These are phyloP conservation scores for Sebastes steindachneri DNA, from an alignment of 2,797 vertebrate species.

Conservation along the genomic window DNA sequence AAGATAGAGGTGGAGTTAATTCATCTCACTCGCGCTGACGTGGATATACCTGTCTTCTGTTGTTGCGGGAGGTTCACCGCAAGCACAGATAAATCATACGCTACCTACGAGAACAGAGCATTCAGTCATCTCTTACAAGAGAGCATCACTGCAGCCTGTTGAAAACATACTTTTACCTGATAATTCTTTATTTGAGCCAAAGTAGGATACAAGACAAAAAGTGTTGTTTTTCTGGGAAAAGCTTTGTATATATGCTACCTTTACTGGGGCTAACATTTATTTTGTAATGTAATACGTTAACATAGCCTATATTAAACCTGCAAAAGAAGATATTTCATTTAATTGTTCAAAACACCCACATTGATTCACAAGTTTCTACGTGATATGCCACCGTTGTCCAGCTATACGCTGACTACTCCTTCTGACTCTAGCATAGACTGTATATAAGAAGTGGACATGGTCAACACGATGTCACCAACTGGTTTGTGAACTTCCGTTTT, in stretches of 20 bases:
- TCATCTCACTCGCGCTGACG: constrained; percentile 68
- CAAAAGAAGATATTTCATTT: too few relatives aligned
- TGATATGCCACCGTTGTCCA: too few relatives aligned
- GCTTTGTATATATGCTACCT: neutral
- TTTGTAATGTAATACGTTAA: neutral
- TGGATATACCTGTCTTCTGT: constrained; percentile 47
- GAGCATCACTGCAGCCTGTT: neutral
- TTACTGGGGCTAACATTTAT: neutral
- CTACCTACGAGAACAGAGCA: constrained; percentile 22
- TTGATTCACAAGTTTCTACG: too few relatives aligned
- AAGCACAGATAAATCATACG: constrained; percentile 60
- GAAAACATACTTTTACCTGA: neutral
- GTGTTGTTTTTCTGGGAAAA: neutral
- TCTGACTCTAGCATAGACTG: too few relatives aligned
- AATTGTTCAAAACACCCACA: too few relatives aligned
- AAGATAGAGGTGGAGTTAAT: constrained; percentile 63
- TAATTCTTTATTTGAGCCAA: neutral
- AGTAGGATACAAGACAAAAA: neutral
- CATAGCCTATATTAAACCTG: too few relatives aligned
- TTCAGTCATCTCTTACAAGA: constrained; percentile 40
- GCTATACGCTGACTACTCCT: too few relatives aligned
- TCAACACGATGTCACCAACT: too few relatives aligned
- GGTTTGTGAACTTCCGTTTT: too few relatives aligned
- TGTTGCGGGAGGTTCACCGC: constrained; percentile 25
- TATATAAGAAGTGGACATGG: too few relatives aligned